These are phyloP conservation scores for Ruditapes philippinarum DNA, from an alignment of 1,140 invertebrate genomes.

Conservation along the genomic window DNA sequence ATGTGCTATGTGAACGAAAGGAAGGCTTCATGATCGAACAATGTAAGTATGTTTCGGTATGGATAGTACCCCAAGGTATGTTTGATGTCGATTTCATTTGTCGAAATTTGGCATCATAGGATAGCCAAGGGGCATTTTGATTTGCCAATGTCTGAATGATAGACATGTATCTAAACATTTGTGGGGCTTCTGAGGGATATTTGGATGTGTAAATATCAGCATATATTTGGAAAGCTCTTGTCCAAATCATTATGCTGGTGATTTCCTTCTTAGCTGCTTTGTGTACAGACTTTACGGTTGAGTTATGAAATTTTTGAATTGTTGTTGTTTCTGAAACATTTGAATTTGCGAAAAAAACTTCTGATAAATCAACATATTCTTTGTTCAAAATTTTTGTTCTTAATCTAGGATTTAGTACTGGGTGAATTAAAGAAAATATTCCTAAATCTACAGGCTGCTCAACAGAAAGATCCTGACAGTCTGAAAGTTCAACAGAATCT, in stretches of 20 bases:
- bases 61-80: background rate
- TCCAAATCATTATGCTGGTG: background rate
- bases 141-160: conserved; percentile 7
- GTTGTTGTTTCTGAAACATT: conserved; percentile 8
- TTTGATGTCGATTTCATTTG: background rate
- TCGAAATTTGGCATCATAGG: conserved; percentile 8
- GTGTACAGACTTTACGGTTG: background rate
- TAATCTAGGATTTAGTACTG: background rate
- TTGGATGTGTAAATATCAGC: conserved; percentile 19
- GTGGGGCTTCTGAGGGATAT: background rate
- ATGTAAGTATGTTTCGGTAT: conserved; percentile 8
- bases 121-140: background rate
- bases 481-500: no score
- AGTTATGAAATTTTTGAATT: background rate
- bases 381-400: background rate
- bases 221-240: conserved; percentile 30
- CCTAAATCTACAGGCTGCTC: background rate
- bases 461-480: no score
- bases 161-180: conserved; percentile 30
- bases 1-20: background rate
- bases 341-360: background rate
- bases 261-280: background rate
- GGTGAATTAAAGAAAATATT: background rate
- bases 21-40: background rate
- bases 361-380: background rate